Conservation (phyloP, 2,113 vertebrate genomes). For the Melanostigma gelatinosum region DNA sequence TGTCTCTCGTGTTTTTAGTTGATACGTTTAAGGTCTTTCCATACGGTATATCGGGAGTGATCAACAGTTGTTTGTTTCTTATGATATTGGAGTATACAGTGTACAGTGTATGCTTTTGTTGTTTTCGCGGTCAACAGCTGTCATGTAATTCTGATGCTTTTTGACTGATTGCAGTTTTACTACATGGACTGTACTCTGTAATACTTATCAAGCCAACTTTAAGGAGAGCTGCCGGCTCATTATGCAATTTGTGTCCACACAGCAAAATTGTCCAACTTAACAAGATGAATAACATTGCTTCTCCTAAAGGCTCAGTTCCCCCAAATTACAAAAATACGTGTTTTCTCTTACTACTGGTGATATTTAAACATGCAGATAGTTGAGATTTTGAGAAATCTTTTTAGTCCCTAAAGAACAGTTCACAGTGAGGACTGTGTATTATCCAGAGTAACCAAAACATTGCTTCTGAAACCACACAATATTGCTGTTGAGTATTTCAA, state of each 20-base stretch:
- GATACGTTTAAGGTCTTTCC: conserved; percentile 49
- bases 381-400: not conserved
- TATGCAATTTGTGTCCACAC: conserved; percentile 61
- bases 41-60: conserved; percentile 46
- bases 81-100: conserved; percentile 52
- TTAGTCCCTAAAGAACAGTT: not conserved
- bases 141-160: conserved; percentile 63
- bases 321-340: not conserved
- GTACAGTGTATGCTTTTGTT: conserved; percentile 61
- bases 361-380: conserved; percentile 1
- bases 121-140: conserved; percentile 46
- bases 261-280: conserved; percentile 47
- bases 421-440: not conserved
- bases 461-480: not conserved
- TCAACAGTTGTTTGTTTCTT: conserved; percentile 37
- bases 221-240: conserved; percentile 59
- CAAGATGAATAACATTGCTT: not conserved
- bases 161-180: conserved; percentile 60
- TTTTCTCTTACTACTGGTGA: not conserved
- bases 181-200: conserved; percentile 40
- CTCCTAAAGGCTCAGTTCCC: not conserved
- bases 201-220: conserved; percentile 48
- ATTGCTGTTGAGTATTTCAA: not conserved
- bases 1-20: conserved; percentile 52
- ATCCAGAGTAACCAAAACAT: conserved; percentile 3